These are phyloP conservation scores for Zophobas atratus DNA, from an alignment of 1,140 invertebrate genomes.

Conservation along the genomic window DNA sequence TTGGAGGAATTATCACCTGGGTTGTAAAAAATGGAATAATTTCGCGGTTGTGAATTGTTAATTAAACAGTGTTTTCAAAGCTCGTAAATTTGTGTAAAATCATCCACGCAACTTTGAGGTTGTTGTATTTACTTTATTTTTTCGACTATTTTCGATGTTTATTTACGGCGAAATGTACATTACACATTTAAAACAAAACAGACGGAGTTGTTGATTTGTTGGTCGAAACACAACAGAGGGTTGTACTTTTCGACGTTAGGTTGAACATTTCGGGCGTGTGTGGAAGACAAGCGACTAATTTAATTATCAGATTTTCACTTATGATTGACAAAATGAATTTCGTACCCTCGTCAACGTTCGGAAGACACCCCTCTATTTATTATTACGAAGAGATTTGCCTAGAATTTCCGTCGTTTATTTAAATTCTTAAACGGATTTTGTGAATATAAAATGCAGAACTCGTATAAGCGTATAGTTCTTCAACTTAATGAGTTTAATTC, in stretches of 20 bases:
- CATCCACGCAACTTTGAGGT: too few species aligned
- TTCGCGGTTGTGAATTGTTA: background rate
- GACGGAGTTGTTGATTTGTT: too few species aligned
- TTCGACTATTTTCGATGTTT: too few species aligned
- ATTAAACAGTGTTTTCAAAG: too few species aligned
- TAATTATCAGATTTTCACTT: conserved; percentile 7
- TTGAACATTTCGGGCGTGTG: background rate
- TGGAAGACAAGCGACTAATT: background rate
- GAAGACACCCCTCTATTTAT: background rate
- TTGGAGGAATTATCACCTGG: background rate
- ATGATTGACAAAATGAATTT: conserved; percentile 6
- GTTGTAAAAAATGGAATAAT: background rate
- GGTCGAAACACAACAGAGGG: too few species aligned
- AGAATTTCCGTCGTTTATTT: conserved; percentile 2
- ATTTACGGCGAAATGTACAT: too few species aligned
- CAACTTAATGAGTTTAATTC: conserved; percentile 17
- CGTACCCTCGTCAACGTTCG: conserved; percentile 4
- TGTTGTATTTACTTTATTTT: too few species aligned
- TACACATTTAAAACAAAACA: too few species aligned
- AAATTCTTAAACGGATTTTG: conserved; percentile 21
- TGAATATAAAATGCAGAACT: conserved; percentile 22
- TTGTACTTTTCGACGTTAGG: too few species aligned
- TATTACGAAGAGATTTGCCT: background rate
- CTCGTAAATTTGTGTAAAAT: too few species aligned
- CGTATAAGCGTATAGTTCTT: conserved; percentile 25